These are phyloP conservation scores for Poecile montanus DNA, from an alignment of 2,797 vertebrate genomes.

Conservation along the genomic window DNA sequence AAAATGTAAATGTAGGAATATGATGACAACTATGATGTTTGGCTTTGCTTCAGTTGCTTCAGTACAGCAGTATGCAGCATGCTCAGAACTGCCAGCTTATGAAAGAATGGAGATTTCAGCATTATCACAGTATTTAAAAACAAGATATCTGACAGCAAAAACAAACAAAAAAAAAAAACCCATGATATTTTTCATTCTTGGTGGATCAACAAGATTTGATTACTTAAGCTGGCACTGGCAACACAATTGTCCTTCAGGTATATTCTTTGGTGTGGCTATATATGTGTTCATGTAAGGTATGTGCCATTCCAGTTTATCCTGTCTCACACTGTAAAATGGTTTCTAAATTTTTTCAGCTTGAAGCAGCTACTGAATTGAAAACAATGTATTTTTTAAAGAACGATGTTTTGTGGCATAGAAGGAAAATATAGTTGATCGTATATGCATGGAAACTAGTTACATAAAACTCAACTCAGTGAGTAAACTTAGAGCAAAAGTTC, in stretches of 20 bases:
- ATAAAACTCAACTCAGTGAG: neutral
- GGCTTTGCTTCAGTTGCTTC: slow-evolving; percentile 33
- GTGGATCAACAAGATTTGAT: neutral
- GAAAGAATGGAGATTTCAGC: neutral
- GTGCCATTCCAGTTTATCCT: neutral
- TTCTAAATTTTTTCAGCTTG: slow-evolving; percentile 26
- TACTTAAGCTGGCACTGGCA: neutral
- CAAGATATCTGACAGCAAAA: neutral
- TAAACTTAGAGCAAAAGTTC: neutral
- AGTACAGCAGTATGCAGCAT: neutral
- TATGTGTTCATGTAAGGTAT: neutral
- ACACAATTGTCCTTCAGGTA: neutral
- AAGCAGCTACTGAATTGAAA: slow-evolving; percentile 16
- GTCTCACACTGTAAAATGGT: neutral
- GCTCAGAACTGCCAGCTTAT: neutral
- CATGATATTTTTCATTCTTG: neutral
- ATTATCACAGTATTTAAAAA: neutral
- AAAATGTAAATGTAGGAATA: slow-evolving; percentile 24
- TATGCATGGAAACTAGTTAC: neutral
- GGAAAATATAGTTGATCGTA: neutral
- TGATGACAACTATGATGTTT: slow-evolving; percentile 2
- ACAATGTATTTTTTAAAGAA: neutral
- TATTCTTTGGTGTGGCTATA: neutral
- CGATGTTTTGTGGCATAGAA: neutral
- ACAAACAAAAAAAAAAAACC: neutral